These are phyloP conservation scores for Cryptomyrus ogoouensis DNA, from an alignment of 2,113 vertebrate genomes.

Conservation along the genomic window DNA sequence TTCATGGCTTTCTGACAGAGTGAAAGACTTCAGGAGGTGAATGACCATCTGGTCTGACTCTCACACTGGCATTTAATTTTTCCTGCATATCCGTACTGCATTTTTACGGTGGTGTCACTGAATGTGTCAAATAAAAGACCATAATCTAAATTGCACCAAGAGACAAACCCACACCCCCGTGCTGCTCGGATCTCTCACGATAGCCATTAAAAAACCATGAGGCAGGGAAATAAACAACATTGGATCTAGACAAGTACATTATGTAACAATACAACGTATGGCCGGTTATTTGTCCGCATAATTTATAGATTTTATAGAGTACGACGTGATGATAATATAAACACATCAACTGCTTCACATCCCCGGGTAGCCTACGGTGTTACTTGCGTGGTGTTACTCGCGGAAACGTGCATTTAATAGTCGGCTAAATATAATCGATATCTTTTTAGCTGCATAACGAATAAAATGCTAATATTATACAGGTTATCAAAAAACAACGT, in stretches of 20 bases:
- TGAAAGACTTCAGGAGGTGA: background rate
- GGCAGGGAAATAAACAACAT: background rate
- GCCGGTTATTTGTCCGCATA: background rate
- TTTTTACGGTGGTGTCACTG: background rate
- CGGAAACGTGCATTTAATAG: background rate
- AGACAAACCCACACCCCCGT: slow-evolving; percentile 1
- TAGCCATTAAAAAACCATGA: slow-evolving; percentile 3
- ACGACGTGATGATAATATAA: background rate
- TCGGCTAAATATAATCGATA: background rate
- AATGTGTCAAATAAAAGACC: background rate
- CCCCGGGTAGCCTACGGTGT: background rate
- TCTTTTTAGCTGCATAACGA: background rate
- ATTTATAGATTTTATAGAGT: background rate
- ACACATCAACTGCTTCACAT: background rate
- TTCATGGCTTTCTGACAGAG: background rate
- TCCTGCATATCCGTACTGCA: background rate
- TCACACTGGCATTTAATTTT: background rate
- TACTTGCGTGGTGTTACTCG: background rate
- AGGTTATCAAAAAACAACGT: background rate
- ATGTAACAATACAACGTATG: slow-evolving; percentile 4
- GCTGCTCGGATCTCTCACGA: background rate
- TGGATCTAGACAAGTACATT: background rate
- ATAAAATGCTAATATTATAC: background rate
- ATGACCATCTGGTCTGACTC: background rate
- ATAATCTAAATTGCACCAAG: background rate